Conservation (phyloP, 1,140 invertebrate species). For the Leptinotarsa lineolata region DNA sequence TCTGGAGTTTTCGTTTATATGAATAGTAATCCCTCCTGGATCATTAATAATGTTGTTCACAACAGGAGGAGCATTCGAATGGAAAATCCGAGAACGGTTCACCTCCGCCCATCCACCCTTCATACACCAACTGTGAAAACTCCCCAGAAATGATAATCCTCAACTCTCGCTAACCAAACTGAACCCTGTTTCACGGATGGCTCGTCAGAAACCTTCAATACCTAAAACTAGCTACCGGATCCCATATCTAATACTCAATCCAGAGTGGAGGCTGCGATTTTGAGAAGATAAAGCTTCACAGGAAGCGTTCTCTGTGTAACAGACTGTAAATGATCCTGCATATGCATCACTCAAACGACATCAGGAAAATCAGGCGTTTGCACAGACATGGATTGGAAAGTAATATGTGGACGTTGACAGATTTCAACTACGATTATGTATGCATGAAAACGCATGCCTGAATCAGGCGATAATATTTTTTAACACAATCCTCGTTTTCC, state of each 20-base stretch:
- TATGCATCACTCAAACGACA: background rate
- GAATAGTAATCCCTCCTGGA: too few relatives aligned
- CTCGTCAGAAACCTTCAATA: constrained; percentile 1
- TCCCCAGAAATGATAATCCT: background rate
- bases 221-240: background rate
- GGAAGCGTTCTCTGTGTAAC: background rate
- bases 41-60: too few relatives aligned
- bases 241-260: background rate
- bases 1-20: too few relatives aligned
- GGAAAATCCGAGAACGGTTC: too few relatives aligned
- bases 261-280: background rate
- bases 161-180: background rate
- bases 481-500: too few relatives aligned
- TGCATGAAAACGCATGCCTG: too few relatives aligned
- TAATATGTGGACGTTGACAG: too few relatives aligned
- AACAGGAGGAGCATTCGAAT: too few relatives aligned
- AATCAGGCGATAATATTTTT: too few relatives aligned
- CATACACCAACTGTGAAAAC: background rate
- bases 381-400: background rate
- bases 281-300: constrained; percentile 2
- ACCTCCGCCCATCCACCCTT: too few relatives aligned
- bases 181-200: background rate
- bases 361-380: background rate
- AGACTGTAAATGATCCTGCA: background rate
- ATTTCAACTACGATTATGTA: too few relatives aligned